Conservation (phyloP, 2,888 invertebrate species). For the Nephrocerus scutellatus region DNA sequence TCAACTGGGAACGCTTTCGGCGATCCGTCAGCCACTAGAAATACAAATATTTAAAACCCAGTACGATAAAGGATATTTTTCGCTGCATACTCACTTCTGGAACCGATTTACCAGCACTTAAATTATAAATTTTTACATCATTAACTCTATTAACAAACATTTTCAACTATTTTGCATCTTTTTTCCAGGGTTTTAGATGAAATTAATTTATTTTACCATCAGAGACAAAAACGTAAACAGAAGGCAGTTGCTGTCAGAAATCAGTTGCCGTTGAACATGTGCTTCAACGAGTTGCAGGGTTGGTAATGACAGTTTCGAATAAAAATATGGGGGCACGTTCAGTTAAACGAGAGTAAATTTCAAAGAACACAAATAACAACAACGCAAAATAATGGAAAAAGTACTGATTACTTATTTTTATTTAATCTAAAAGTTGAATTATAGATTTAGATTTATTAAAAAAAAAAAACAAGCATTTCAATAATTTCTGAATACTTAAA, state of each 20-base stretch:
- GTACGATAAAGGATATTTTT: constrained; percentile 7
- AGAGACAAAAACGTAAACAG: constrained; percentile 17
- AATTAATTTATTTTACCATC: constrained; percentile 18
- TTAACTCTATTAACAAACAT: constrained; percentile 94
- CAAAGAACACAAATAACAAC: no score
- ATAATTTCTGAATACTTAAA: no score
- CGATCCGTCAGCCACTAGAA: constrained; percentile 80
- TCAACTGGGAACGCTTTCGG: constrained; percentile 70
- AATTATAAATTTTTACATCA: constrained; percentile 95
- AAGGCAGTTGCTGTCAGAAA: constrained; percentile 2
- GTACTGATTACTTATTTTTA: no score
- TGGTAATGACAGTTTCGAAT: no score
- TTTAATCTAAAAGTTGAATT: no score
- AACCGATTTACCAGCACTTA: constrained; percentile 92
- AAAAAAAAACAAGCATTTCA: no score
- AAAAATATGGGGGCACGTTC: no score
- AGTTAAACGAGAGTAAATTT: no score
- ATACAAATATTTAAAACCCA: constrained; percentile 9
- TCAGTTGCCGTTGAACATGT: not conserved
- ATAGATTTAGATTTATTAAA: no score
- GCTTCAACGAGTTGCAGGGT: no score
- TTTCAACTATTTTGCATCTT: no score
- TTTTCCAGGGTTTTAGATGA: constrained; percentile 4
- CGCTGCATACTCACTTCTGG: constrained; percentile 72
- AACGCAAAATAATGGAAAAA: no score